Evolutionary conservation across 2,113 vertebrate species (phyloP).

Genomic region (Oreochromis spilurus): DNA sequence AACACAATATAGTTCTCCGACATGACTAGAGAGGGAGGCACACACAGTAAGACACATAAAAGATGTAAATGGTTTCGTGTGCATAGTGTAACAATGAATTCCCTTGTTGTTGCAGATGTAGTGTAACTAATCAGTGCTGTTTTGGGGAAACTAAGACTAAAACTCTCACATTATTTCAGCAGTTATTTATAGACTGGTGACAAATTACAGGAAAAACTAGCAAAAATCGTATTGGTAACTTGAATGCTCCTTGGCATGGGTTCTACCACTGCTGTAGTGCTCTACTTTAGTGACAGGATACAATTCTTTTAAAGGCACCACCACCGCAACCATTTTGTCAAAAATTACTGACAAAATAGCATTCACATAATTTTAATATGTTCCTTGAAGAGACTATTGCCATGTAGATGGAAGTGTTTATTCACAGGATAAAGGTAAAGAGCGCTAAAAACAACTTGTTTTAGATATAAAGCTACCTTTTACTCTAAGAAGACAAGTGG

Average conservation of each 20-base stretch:
- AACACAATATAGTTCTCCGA: slow-evolving; percentile 90
- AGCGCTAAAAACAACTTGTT: background rate
- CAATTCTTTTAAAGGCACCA: background rate
- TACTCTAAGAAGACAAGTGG: background rate
- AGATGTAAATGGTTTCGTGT: background rate
- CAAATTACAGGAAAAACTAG: background rate
- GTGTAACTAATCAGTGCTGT: background rate
- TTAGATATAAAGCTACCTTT: background rate
- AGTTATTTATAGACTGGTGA: background rate
- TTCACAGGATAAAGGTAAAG: background rate
- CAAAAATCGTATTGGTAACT: background rate
- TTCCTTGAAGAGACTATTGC: background rate
- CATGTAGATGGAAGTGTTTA: background rate
- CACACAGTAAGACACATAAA: background rate
- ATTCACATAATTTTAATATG: background rate
- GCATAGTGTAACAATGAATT: background rate
- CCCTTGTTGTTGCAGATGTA: background rate
- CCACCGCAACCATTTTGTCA: background rate
- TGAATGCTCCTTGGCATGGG: background rate
- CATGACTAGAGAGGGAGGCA: slow-evolving; percentile 77
- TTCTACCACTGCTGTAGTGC: background rate
- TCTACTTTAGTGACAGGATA: background rate
- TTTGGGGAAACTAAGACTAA: background rate
- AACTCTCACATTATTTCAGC: background rate
- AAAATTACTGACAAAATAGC: background rate